Conservation (phyloP, 2,797 vertebrate species). For the Argentina silus region DNA sequence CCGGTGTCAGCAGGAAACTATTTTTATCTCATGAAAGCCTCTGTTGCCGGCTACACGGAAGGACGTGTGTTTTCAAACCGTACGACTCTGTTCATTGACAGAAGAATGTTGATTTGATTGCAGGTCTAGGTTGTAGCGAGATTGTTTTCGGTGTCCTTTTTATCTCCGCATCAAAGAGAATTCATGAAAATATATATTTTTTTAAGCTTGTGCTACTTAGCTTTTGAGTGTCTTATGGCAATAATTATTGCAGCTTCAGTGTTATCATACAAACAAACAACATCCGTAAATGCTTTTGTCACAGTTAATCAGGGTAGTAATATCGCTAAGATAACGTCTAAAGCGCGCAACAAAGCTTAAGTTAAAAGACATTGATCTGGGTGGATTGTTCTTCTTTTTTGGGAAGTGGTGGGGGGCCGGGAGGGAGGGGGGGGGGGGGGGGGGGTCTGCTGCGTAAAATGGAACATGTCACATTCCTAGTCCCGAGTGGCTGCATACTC, state of each 20-base stretch:
- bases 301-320: conserved; percentile 59
- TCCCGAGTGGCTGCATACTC: conserved; percentile 66
- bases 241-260: conserved; percentile 65
- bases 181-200: conserved; percentile 54
- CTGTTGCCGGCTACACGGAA: conserved; percentile 44
- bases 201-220: conserved; percentile 67
- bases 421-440: no score
- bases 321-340: conserved; percentile 71
- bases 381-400: conserved; percentile 29
- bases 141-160: conserved; percentile 54
- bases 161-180: conserved; percentile 67
- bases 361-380: conserved; percentile 71
- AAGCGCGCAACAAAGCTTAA: conserved; percentile 67
- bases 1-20: conserved; percentile 58
- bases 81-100: conserved; percentile 35
- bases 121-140: conserved; percentile 55
- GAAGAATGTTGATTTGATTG: conserved; percentile 46
- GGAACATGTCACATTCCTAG: conserved; percentile 76
- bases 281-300: conserved; percentile 77
- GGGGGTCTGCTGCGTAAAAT: conserved; percentile 45
- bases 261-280: conserved; percentile 71
- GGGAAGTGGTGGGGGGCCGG: no score
- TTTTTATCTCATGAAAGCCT: conserved; percentile 68
- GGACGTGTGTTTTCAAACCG: conserved; percentile 44
- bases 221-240: conserved; percentile 76